A percentile compares a stretch with the other conserved stretches of the same genome.
These are phyloP conservation scores for Patella depressa DNA, from an alignment of 2,888 invertebrate genomes.

Conservation along the genomic window DNA sequence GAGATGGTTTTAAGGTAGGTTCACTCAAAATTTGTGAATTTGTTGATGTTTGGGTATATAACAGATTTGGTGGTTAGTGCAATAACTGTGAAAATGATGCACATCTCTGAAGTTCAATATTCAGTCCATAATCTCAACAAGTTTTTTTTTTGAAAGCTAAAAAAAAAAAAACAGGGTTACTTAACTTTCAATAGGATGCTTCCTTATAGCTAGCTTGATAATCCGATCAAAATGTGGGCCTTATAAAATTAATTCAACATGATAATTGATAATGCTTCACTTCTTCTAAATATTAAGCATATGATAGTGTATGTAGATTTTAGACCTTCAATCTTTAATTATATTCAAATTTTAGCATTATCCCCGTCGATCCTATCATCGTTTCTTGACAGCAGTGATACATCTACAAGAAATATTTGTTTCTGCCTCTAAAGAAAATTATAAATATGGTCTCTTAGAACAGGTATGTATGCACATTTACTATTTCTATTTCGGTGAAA, in stretches of 20 bases:
- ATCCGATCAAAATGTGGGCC: no score
- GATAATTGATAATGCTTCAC: no score
- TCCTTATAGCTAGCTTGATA: no score
- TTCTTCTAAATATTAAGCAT: no score
- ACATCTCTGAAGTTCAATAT: neutral
- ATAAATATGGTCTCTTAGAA: slow-evolving; percentile 67
- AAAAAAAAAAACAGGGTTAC: no score
- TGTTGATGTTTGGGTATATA: no score
- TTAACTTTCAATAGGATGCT: no score
- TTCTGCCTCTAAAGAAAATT: slow-evolving; percentile 60
- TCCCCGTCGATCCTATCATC: slow-evolving; percentile 60
- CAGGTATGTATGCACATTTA: slow-evolving; percentile 49
- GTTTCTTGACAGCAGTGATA: slow-evolving; percentile 61
- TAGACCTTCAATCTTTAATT: neutral
- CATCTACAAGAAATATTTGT: slow-evolving; percentile 68
- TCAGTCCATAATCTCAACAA: neutral
- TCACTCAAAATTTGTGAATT: no score
- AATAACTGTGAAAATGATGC: neutral
- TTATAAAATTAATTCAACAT: no score
- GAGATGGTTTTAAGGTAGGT: slow-evolving; percentile 67
- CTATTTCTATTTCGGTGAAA: no score
- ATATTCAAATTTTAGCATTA: slow-evolving; percentile 58
- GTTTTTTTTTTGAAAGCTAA: no score
- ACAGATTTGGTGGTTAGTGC: neutral
- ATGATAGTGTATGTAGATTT: no score